Evolutionary conservation across 1,140 invertebrate genomes (phyloP).

Genomic region (Drosophila melanogaster): DNA sequence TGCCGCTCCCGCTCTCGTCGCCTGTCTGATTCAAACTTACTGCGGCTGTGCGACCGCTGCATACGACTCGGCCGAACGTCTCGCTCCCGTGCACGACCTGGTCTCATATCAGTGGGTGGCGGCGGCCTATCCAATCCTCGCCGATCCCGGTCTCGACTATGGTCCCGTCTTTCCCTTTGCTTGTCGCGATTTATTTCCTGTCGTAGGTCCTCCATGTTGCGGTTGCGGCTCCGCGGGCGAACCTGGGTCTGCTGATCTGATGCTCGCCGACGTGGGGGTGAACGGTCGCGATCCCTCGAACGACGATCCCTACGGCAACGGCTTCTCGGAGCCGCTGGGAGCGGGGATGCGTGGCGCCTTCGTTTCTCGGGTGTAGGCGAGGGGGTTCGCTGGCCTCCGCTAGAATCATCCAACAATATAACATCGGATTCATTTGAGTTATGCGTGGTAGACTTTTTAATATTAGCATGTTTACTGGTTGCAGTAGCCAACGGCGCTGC

Average conservation of each 20-base stretch:
- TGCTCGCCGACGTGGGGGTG: constrained; percentile 53
- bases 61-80: constrained; percentile 65
- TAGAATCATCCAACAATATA: constrained; percentile 85
- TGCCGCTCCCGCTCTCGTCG: constrained; percentile 66
- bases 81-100: constrained; percentile 66
- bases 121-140: constrained; percentile 28
- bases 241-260: constrained; percentile 28
- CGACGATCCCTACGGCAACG: constrained; percentile 51
- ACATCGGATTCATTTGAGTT: constrained; percentile 84
- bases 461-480: constrained; percentile 83
- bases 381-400: constrained; percentile 77
- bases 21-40: constrained; percentile 80
- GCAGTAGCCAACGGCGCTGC: constrained; percentile 69
- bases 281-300: constrained; percentile 48
- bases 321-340: constrained; percentile 26
- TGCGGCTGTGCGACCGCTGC: constrained; percentile 77
- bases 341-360: constrained; percentile 54
- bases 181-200: constrained; percentile 83
- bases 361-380: constrained; percentile 63
- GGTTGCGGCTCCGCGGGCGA: constrained; percentile 51
- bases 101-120: constrained; percentile 22
- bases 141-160: constrained; percentile 59
- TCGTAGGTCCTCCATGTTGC: constrained; percentile 81
- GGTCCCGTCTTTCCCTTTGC: constrained; percentile 68
- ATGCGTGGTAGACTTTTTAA: constrained; percentile 78